Evolutionary conservation across 1,140 invertebrate species (phyloP).

Genomic region (Parapsyche elsis): DNA sequence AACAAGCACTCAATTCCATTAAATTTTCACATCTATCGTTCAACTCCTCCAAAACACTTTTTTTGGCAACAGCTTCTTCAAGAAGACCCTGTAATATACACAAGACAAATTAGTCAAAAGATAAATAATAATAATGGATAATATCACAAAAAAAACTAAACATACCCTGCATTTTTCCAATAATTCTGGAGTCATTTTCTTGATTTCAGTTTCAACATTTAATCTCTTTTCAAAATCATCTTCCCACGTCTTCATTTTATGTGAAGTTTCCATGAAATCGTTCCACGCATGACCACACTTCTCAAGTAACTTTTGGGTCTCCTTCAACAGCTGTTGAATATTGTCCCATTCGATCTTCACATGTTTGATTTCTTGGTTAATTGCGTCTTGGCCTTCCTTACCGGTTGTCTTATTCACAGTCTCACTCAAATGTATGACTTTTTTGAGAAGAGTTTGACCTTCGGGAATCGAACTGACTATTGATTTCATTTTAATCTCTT

Average conservation of each 20-base stretch:
- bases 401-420: slow-evolving; percentile 84
- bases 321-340: slow-evolving; percentile 82
- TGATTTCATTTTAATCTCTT: slow-evolving; percentile 77
- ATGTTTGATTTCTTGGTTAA: slow-evolving; percentile 86
- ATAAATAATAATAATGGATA: slow-evolving; percentile 20
- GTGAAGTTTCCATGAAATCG: slow-evolving; percentile 82
- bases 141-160: slow-evolving; percentile 44
- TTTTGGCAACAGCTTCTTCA: slow-evolving; percentile 80
- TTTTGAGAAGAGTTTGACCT: slow-evolving; percentile 79
- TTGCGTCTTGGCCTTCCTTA: slow-evolving; percentile 85
- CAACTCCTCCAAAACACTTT: slow-evolving; percentile 82
- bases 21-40: slow-evolving; percentile 88
- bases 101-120: slow-evolving; percentile 5
- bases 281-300: slow-evolving; percentile 89
- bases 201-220: slow-evolving; percentile 74
- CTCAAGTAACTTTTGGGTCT: slow-evolving; percentile 80
- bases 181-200: slow-evolving; percentile 85
- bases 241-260: slow-evolving; percentile 83
- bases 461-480: slow-evolving; percentile 75
- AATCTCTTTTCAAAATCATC: slow-evolving; percentile 77
- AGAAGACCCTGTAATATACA: slow-evolving; percentile 70
- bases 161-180: slow-evolving; percentile 79
- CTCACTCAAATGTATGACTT: slow-evolving; percentile 80
- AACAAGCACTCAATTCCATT: slow-evolving; percentile 85
- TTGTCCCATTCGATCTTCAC: slow-evolving; percentile 89